phyloP scores from a whole-genome alignment of 2,888 invertebrate species.

The Clistopyga incitator region DNA sequence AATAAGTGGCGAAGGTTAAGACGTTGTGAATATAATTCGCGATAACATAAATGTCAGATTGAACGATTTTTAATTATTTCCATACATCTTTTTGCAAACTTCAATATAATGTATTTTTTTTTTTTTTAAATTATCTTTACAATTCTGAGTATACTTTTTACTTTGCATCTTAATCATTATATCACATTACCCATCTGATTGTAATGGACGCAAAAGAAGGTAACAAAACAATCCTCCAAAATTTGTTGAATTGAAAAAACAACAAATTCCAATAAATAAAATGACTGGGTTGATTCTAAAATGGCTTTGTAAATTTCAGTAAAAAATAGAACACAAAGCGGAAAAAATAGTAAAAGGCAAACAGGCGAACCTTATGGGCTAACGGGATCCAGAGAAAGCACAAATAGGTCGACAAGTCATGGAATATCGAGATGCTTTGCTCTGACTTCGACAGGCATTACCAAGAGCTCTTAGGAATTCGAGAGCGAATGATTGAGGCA shows the following conservation, averaged over 20 bases:
- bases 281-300: too few relatives aligned
- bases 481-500: constrained; percentile 18
- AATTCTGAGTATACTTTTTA: too few relatives aligned
- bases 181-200: too few relatives aligned
- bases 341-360: background rate
- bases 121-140: too few relatives aligned
- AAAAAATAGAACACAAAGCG: background rate
- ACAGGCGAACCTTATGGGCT: background rate
- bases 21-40: background rate
- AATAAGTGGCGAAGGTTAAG: background rate
- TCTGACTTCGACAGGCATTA: background rate
- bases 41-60: background rate
- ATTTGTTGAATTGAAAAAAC: too few relatives aligned
- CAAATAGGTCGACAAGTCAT: background rate
- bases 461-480: constrained; percentile 14
- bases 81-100: too few relatives aligned
- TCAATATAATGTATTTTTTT: too few relatives aligned
- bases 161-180: too few relatives aligned
- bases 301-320: too few relatives aligned
- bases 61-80: background rate
- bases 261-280: too few relatives aligned
- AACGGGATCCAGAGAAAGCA: background rate
- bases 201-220: too few relatives aligned
- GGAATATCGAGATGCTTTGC: constrained; percentile 4
- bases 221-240: too few relatives aligned